Base-by-base conservation (phyloP, 2,888 invertebrate species). In the Elmis aenea region DNA sequence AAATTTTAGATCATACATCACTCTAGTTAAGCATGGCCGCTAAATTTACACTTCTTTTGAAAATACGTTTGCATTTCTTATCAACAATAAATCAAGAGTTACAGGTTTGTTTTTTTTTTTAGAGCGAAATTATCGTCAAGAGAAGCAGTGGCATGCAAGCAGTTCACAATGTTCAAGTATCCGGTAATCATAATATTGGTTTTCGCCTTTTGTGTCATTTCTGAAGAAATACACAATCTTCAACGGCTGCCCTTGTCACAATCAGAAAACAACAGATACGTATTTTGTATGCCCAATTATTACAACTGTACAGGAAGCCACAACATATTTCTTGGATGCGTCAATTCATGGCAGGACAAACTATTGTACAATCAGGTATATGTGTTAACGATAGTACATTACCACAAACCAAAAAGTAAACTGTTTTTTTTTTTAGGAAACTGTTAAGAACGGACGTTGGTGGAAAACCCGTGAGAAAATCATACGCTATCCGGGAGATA, bases 291-390 rank as follows among this genome's bases (percentile, higher is more conserved):
- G 9, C 38, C 32, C 3, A 29, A 38, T 9, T 12, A 26, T 26
- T 6, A 14, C 12, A 31, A 38, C 8, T 31, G 38, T n/a, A 33
- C 26, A 9, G 32, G 32, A 3, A 31, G 38, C 8, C 38, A 61
- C 18, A 60, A 62, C 29, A 32, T 60, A n/a, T 55, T 62, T 33
- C 20, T 55, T 15, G 65, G 65, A n/a, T 48, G 51, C 18, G 51
- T 63, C 16, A 51, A 52, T 22, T 31, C 40, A 3, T 46, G 45
- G n/a, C n/a, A n/a, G 26, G 66, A 66, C 38, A 50, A 52, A 37
- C 40, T 63, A 14, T 42, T 66, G n/a, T 62, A 57, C 35, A 54
- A 50, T 34, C 56, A 60, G 55, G 65, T 64, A 52, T n/a, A n/a
- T n/a, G n/a, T n/a, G n/a, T n/a, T n/a, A n/a, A n/a, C n/a, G n/a